A percentile compares a stretch with the other conserved stretches of the same genome.
Conservation (phyloP, 1,140 invertebrate genomes). For the Muscidifurax raptorellus region DNA sequence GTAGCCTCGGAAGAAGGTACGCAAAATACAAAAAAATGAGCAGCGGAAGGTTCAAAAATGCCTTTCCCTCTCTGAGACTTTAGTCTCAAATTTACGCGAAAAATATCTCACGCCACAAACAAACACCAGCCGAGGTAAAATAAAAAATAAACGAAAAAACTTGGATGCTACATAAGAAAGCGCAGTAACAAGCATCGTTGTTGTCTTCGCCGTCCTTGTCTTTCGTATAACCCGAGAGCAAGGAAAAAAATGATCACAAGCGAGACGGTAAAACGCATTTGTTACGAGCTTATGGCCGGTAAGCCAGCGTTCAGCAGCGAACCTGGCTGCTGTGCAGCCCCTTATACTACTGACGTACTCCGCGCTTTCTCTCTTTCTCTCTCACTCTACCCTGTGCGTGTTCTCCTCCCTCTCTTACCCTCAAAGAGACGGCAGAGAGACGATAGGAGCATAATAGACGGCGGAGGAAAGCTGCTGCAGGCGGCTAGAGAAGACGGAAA, state of each 20-base stretch:
- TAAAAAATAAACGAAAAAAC: background rate
- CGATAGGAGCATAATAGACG: too few species aligned
- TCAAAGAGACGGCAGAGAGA: too few species aligned
- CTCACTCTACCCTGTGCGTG: background rate
- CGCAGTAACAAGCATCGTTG: too few species aligned
- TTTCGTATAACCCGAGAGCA: background rate
- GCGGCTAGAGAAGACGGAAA: background rate
- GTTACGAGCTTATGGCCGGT: constrained; percentile 15
- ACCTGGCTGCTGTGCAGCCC: too few species aligned
- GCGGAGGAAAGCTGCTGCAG: too few species aligned
- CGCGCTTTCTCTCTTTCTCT: too few species aligned
- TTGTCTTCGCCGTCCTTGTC: too few species aligned
- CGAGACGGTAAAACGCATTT: constrained; percentile 19
- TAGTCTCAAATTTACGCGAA: background rate
- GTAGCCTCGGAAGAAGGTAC: too few species aligned
- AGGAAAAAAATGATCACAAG: background rate
- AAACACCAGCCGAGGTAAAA: background rate
- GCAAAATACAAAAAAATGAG: too few species aligned
- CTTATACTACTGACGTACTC: too few species aligned
- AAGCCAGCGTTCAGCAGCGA: background rate
- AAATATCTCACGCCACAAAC: background rate
- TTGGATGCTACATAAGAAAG: background rate
- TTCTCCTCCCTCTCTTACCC: background rate
- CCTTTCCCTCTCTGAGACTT: background rate
- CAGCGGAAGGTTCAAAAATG: too few species aligned